phyloP scores from a whole-genome alignment of 2,888 invertebrate species.

The Xylota segnis region DNA sequence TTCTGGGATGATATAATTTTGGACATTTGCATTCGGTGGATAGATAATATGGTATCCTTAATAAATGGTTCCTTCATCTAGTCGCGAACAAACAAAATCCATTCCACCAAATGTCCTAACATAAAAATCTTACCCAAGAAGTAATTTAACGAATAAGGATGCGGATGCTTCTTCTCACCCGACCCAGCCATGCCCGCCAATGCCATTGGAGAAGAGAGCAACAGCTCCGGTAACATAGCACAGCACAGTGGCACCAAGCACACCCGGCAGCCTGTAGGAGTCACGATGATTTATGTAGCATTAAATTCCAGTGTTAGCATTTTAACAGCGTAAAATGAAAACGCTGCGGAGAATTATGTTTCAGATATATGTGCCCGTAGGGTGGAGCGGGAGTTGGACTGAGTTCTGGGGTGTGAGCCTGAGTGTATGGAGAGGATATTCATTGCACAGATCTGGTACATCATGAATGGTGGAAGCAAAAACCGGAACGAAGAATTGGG shows the following conservation, averaged over 20 bases:
- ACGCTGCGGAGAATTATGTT: slow-evolving; percentile 69
- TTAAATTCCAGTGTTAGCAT: slow-evolving; percentile 78
- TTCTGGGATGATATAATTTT: slow-evolving; percentile 21
- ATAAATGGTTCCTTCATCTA: slow-evolving; percentile 35
- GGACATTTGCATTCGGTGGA: slow-evolving; percentile 39
- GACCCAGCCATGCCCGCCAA: neutral
- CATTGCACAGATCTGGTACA: slow-evolving; percentile 56
- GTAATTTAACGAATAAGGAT: slow-evolving; percentile 65
- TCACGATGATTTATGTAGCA: slow-evolving; percentile 79
- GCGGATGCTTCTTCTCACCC: slow-evolving; percentile 34
- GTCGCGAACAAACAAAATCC: slow-evolving; percentile 55
- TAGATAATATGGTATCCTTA: slow-evolving; percentile 32
- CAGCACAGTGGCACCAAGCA: slow-evolving; percentile 28
- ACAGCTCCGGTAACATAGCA: slow-evolving; percentile 55
- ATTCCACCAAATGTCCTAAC: slow-evolving; percentile 48
- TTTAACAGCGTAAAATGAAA: slow-evolving; percentile 78
- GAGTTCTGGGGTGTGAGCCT: neutral
- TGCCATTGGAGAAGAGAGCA: slow-evolving; percentile 35
- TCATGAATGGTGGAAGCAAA: slow-evolving; percentile 37
- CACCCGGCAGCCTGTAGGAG: slow-evolving; percentile 78
- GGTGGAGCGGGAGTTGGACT: neutral
- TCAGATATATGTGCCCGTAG: slow-evolving; percentile 57
- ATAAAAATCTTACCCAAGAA: slow-evolving; percentile 54
- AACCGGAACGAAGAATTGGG: slow-evolving; percentile 31
- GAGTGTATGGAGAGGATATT: slow-evolving; percentile 49